A percentile compares a stretch with the other conserved stretches of the same genome.
Conservation (phyloP, 2,888 invertebrate genomes). For the Rhamnusium bicolor region DNA sequence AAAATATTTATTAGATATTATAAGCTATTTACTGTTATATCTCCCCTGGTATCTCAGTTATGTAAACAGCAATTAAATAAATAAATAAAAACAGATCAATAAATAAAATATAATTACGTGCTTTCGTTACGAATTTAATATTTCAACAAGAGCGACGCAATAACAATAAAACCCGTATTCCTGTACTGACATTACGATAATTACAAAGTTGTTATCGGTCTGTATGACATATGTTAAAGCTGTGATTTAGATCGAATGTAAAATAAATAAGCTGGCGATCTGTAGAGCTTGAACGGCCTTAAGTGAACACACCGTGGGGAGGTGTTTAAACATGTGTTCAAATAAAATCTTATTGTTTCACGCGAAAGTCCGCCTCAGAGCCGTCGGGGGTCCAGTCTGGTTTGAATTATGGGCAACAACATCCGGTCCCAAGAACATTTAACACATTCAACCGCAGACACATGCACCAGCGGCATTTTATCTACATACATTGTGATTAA, state of each 20-base stretch:
- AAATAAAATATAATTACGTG: constrained; percentile 27
- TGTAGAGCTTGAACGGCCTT: not conserved
- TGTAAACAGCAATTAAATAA: not conserved
- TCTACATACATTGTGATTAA: constrained; percentile 20
- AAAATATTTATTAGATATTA: too few species aligned
- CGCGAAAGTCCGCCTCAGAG: constrained; percentile 61
- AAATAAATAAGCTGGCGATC: constrained; percentile 42
- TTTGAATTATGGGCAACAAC: constrained; percentile 62
- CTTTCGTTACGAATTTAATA: constrained; percentile 24
- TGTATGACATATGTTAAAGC: constrained; percentile 45
- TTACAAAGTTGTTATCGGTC: constrained; percentile 48
- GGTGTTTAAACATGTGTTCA: constrained; percentile 67
- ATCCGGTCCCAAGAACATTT: constrained; percentile 54
- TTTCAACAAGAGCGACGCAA: constrained; percentile 38
- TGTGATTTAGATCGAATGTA: constrained; percentile 43
- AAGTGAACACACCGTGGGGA: constrained; percentile 54
- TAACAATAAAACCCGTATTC: constrained; percentile 37
- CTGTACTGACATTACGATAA: constrained; percentile 37
- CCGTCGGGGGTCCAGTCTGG: constrained; percentile 35
- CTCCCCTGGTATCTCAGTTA: not conserved
- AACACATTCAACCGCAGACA: constrained; percentile 13
- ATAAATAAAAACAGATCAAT: constrained; percentile 6
- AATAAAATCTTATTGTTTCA: constrained; percentile 68
- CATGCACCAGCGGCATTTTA: constrained; percentile 10
- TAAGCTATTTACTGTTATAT: not conserved